A percentile compares a stretch with the other conserved stretches of the same genome.
phyloP scores from a whole-genome alignment of 2,888 invertebrate genomes.

The Pedicia rivosa region DNA sequence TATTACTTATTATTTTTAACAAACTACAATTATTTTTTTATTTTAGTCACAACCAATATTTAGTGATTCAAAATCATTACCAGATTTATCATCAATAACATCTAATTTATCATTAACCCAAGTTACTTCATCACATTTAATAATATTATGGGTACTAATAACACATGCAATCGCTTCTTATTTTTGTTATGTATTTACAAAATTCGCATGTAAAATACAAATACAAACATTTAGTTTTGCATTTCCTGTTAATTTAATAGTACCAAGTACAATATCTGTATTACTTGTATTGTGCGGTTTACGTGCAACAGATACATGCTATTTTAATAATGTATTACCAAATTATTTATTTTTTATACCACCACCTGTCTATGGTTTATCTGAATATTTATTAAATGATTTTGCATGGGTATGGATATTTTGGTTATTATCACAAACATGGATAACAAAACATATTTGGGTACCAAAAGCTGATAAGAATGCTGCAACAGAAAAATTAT shows the following conservation, averaged over 20 bases:
- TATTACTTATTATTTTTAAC: too few species aligned
- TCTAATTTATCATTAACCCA: slow-evolving; percentile 16
- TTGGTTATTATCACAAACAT: slow-evolving; percentile 70
- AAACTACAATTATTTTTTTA: slow-evolving; percentile 36
- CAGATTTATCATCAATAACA: slow-evolving; percentile 32
- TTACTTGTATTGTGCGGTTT: slow-evolving; percentile 49
- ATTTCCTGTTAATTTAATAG: slow-evolving; percentile 60
- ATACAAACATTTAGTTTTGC: slow-evolving; percentile 82
- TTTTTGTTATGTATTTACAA: slow-evolving; percentile 48
- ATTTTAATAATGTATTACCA: slow-evolving; percentile 48
- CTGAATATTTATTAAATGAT: slow-evolving; percentile 40
- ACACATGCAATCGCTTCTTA: slow-evolving; percentile 52
- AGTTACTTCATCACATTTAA: slow-evolving; percentile 17
- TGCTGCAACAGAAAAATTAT: slow-evolving; percentile 70
- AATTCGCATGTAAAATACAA: slow-evolving; percentile 76
- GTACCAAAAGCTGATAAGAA: slow-evolving; percentile 65
- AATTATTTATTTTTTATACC: slow-evolving; percentile 76
- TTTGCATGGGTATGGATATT: slow-evolving; percentile 64
- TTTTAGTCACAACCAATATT: slow-evolving; percentile 32
- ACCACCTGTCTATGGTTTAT: slow-evolving; percentile 42
- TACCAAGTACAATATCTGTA: slow-evolving; percentile 55
- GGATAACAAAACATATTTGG: slow-evolving; percentile 81
- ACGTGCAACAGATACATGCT: slow-evolving; percentile 48
- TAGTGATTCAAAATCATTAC: slow-evolving; percentile 1
- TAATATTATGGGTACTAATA: slow-evolving; percentile 39